Conservation (phyloP, 2,888 invertebrate genomes). For the Volucella inflata region DNA sequence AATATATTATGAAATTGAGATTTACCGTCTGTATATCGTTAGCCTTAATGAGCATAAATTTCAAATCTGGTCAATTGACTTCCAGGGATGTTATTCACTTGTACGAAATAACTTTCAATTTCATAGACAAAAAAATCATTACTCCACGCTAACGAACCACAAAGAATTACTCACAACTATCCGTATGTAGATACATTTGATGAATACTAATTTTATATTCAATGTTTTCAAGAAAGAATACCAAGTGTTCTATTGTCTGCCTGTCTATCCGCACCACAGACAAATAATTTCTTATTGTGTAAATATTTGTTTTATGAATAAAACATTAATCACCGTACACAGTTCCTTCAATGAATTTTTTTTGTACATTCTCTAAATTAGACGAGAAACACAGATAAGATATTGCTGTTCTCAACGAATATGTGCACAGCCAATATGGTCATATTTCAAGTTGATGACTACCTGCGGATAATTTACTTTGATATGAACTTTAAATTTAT, state of each 20-base stretch:
- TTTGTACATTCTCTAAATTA: not conserved
- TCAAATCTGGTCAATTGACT: too few species aligned
- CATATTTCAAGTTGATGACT: not conserved
- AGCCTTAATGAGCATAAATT: too few species aligned
- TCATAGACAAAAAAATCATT: not conserved
- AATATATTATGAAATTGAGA: too few species aligned
- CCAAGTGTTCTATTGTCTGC: conserved; percentile 22
- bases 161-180: not conserved
- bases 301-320: conserved; percentile 40
- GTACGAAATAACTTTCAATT: not conserved
- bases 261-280: conserved; percentile 13
- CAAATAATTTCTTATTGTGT: conserved; percentile 17
- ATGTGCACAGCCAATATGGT: not conserved
- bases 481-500: not conserved
- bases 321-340: conserved; percentile 13
- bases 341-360: conserved; percentile 9
- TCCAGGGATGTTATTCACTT: too few species aligned
- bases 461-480: not conserved
- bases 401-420: not conserved
- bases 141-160: not conserved
- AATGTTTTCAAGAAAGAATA: conserved; percentile 17
- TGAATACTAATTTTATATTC: conserved; percentile 34
- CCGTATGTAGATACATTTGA: not conserved
- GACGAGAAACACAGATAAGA: not conserved
- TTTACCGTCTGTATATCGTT: too few species aligned